Conservation (phyloP, 92 coral and sea anemone species). For the Bergia puertoricense region DNA sequence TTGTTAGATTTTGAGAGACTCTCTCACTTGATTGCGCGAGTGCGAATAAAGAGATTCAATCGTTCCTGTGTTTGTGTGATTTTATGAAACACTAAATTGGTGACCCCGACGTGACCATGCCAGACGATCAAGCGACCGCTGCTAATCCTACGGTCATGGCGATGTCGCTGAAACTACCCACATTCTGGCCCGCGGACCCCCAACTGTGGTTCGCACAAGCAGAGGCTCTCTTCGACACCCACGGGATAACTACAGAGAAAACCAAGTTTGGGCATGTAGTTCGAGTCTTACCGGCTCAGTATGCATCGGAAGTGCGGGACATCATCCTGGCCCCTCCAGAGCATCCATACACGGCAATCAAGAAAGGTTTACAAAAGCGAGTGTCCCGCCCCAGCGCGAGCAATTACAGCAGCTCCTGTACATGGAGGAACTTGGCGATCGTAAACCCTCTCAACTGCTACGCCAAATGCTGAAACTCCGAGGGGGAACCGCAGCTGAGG, state of each 20-base stretch:
- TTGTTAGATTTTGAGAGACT: too few species aligned
- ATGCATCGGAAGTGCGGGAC: slow-evolving; percentile 61
- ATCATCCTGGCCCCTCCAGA: slow-evolving; percentile 49
- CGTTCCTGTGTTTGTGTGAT: not conserved
- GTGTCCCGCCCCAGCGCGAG: slow-evolving; percentile 48
- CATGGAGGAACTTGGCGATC: slow-evolving; percentile 60
- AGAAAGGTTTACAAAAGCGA: slow-evolving; percentile 31
- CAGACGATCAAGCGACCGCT: slow-evolving; percentile 26
- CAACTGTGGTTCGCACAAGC: slow-evolving; percentile 26
- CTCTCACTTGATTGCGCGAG: too few species aligned
- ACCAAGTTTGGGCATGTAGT: slow-evolving; percentile 61
- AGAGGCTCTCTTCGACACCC: slow-evolving; percentile 51
- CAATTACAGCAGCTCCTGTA: slow-evolving; percentile 56
- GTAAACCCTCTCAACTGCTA: slow-evolving; percentile 55
- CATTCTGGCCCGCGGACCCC: slow-evolving; percentile 40
- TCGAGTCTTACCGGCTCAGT: slow-evolving; percentile 50
- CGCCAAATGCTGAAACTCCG: slow-evolving; percentile 36
- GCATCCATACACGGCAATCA: slow-evolving; percentile 24
- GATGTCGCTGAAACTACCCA: slow-evolving; percentile 10
- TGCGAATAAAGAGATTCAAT: not conserved
- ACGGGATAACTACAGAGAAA: slow-evolving; percentile 47
- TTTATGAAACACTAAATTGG: slow-evolving; percentile 23
- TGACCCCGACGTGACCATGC: slow-evolving; percentile 31
- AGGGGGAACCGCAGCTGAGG: slow-evolving; percentile 16
- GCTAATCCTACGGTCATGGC: slow-evolving; percentile 7